Base-by-base conservation (phyloP, 2,113 vertebrate species). In the Mesembrinibis cayennensis region DNA sequence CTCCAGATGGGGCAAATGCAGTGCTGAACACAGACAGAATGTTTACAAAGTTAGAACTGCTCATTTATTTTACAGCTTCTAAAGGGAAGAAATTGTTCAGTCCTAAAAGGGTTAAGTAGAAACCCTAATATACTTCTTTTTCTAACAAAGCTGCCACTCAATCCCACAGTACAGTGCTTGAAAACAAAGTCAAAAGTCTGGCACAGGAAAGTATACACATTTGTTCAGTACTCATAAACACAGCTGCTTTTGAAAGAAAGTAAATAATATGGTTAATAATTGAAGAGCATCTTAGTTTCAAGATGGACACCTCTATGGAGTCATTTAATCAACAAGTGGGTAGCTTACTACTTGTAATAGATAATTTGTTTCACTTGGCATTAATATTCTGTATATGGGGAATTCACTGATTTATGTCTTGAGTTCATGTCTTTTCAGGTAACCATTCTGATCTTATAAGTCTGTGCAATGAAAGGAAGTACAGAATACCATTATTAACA, bases 201-300 rank as follows among this genome's bases (percentile, higher is more conserved):
- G 98, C 98, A 99, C 99, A 98, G 98, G 98, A 98, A 98, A 98
- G 97, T 97, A 98, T 96, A 98, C 97, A 99, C 98, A 98, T 98
- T 99, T 99, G 99, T 99, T 99, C 99, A 98, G 98, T 98, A 99
- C 98, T 99, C 98, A 98, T 95, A 97, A 97, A 97, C 98, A 99
- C 98, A 98, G 98, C 98, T 99, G 99, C 98, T 99, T 99, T 98
- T 97, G 97, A 98, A 98, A 98, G 97, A 97, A 98, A 97, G 94
- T 87, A 96, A 97, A 95, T 94, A 95, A 94, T 76, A 95, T 53
- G 91, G 96, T 97, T 96, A 97, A 96, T 93, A 97, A 97, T 34
- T 92, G 94, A 97, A 97, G 71, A 97, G 90, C 40, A 62, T 97
- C 97, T 81, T 94, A 91, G 88, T 95, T 97, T 95, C 76, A 93